Conservation (phyloP, 2,888 invertebrate genomes). For the Mongoloraphidia duomilia region DNA sequence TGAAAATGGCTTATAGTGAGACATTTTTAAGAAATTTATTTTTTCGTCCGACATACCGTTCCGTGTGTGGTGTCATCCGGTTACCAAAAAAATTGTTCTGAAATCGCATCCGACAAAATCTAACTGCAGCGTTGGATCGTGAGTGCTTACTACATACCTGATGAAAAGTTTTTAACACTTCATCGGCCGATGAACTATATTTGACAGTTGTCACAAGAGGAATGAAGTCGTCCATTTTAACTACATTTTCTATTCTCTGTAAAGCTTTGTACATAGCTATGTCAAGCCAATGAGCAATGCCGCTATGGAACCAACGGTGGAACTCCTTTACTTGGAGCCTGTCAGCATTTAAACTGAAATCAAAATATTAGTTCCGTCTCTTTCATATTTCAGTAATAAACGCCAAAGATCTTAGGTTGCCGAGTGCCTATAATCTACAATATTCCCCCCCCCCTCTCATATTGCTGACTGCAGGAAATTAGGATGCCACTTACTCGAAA, state of each 20-base stretch:
- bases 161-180: conserved; percentile 77
- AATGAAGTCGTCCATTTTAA: conserved; percentile 67
- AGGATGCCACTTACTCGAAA: conserved; percentile 42
- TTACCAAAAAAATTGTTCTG: no score
- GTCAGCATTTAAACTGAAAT: conserved; percentile 26
- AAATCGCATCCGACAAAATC: no score
- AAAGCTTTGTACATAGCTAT: conserved; percentile 83
- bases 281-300: conserved; percentile 87
- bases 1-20: no score
- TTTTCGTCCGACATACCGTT: no score
- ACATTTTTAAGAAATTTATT: no score
- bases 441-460: no score
- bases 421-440: neutral
- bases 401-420: no score
- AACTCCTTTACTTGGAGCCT: conserved; percentile 54
- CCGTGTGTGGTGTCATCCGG: no score
- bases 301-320: conserved; percentile 82
- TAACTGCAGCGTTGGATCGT: no score
- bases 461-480: no score
- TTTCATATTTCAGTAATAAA: no score
- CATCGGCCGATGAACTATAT: conserved; percentile 91
- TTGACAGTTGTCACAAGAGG: conserved; percentile 75
- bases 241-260: conserved; percentile 77
- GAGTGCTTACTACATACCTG: conserved; percentile 26
- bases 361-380: no score